Evolutionary conservation across 2,888 invertebrate species (phyloP), one percentile per base, ranked within the genome.

Genomic region (Ectemnius lituratus): DNA sequence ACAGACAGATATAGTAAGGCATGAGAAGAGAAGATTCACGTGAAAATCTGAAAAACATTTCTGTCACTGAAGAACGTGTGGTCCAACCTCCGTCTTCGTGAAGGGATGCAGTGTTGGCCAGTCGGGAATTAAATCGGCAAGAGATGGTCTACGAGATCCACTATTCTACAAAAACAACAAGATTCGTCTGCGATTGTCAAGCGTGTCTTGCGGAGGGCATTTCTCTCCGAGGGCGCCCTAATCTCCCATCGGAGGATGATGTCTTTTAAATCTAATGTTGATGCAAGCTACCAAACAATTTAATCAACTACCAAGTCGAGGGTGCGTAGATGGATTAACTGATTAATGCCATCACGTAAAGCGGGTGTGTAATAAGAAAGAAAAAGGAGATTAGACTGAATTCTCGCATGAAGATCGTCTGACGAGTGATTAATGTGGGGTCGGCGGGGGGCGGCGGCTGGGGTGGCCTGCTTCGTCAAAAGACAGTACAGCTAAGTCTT

Each of bases 41-140:
- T 28, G 18, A 52, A 68, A 69, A 73, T 67, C 60, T 63, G 75
- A 77, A 59, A 73, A 66, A 59, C 20, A 63, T 71, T 62, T 56
- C 64, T 71, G 78, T 67, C 66, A 71, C 57, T 67, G 75, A 79
- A 75, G 79, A 82, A 80, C 78, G 78, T 76, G 67, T 61, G 63
- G 78, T 93, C 95, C 94, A 95, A 97, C 96, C 96, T 97, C 96
- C 94, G 95, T 94, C 93, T 93, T 94, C 93, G 93, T 93, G 94
- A 94, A 94, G 93, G 94, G 95, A 92, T 96, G 95, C 91, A 97
- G 95, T 91, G 94, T 95, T 90, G 98, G 98, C 97, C 98, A 98
- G 93, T 98, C 98, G 91, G 97, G 98, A 92, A 98, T 98, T 93
- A 97, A 94, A 93, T 98, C 98, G 90, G 97, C 97, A 92, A 97